Base-by-base conservation (phyloP, 2,113 vertebrate species). In the Ursus arctos region DNA sequence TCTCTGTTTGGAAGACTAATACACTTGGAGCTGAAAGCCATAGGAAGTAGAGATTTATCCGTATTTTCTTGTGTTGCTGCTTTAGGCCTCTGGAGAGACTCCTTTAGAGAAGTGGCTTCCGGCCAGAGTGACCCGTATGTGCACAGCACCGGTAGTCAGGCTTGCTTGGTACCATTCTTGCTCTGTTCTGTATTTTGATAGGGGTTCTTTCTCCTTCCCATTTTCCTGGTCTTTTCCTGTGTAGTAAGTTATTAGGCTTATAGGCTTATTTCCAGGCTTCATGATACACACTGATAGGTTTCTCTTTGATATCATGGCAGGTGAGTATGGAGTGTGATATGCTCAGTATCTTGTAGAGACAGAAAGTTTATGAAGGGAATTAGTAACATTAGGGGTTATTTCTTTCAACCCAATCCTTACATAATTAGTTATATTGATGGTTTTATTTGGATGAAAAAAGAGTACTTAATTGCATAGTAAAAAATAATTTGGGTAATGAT, bases 51-150 rank as follows among this genome's bases (percentile, higher is more conserved):
- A 2, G 28, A 6, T 8, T 4, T 1, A 15, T 31, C 19, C 28
- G 2, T 12, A 0, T 9, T 19, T 36, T 0, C 65, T 18, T 10
- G 2, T 3, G 14, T 26, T 59, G 9, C 69, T 19, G 55, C 26
- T 3, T 9, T 3, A 0, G 28, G 1, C 31, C n/a, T 33, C 3
- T 9, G 19, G 40, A 7, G 16, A 7, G 5, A 24, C 18, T 12
- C 15, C 7, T 0, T 10, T 28, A 1, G 1, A 8, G n/a, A 31
- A 18, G 28, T 40, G 55, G 13, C n/a, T 28, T 3, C 12, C 4
- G 0, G 18, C 33, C 76, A 19, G 0, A 33, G 16, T 6, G 10
- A 1, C 1, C 4, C 43, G 36, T 31, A 0, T 28, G 14, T 33
- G 33, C 12, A 0, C 40, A 6, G 24, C 1, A 0, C 1, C 9